Evolutionary conservation across 2,113 vertebrate species (phyloP).

Genomic region (Anthoscopus minutus): DNA sequence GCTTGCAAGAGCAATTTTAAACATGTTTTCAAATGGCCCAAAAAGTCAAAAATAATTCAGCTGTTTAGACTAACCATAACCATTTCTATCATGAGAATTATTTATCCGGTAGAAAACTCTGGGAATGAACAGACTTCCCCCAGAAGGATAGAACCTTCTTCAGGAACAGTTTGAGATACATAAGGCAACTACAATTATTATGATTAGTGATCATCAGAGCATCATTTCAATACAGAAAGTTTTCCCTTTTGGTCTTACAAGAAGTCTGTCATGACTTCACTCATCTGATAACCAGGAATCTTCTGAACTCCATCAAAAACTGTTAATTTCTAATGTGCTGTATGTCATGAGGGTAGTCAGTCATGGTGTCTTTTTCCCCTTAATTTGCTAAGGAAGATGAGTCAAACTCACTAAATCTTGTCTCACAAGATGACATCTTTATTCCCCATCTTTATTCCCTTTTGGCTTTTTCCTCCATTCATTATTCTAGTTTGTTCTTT

Average conservation of each 20-base stretch:
- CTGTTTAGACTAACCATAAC: neutral
- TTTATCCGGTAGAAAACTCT: neutral
- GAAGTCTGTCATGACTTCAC: neutral
- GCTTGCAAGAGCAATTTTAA: neutral
- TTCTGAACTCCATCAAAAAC: neutral
- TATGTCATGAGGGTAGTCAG: neutral
- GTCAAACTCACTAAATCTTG: neutral
- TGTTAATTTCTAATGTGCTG: neutral
- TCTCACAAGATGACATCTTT: neutral
- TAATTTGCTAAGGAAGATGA: neutral
- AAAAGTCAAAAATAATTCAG: neutral
- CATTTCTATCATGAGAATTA: neutral
- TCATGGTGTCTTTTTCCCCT: neutral
- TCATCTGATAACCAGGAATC: neutral
- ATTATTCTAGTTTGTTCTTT: neutral
- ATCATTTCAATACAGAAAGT: neutral
- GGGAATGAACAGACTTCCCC: neutral
- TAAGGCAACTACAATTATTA: neutral
- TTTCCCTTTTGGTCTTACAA: neutral
- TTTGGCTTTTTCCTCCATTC: neutral
- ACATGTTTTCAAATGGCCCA: neutral
- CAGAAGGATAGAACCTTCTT: neutral
- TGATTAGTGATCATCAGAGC: neutral
- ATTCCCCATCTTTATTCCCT: neutral
- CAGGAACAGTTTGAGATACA: neutral